Conservation (phyloP, 23 tunicate genomes). For the Diplosoma virens region DNA sequence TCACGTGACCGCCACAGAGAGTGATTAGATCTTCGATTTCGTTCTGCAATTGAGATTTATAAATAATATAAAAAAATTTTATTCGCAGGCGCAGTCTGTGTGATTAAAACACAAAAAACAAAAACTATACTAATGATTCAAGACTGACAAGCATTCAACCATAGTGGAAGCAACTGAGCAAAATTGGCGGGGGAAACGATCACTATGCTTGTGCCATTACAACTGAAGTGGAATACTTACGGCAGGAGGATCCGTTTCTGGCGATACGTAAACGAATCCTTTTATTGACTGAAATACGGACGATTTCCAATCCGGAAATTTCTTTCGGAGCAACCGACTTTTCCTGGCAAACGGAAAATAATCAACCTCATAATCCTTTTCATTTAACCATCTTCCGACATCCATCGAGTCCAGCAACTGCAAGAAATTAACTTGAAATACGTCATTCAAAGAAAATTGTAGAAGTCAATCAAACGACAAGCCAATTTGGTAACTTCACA, state of each 20-base stretch:
- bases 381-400: constrained; percentile 71
- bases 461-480: no score
- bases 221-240: constrained; percentile 46
- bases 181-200: no score
- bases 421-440: not conserved
- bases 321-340: constrained; percentile 28
- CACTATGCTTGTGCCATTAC: no score
- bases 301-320: constrained; percentile 39
- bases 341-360: constrained; percentile 55
- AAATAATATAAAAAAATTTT: no score
- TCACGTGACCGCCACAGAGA: constrained; percentile 64
- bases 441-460: no score
- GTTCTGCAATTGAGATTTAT: no score
- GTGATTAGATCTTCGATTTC: constrained; percentile 50
- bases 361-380: constrained; percentile 54
- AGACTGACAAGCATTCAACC: no score
- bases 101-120: no score
- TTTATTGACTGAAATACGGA: constrained; percentile 39
- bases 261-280: constrained; percentile 55
- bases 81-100: no score
- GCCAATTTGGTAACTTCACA: not conserved
- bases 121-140: no score
- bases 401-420: constrained; percentile 55
- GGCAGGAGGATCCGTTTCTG: constrained; percentile 45
- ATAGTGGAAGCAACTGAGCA: no score